Percentiles rank a stretch among this genome's conserved stretches.
phyloP scores from a whole-genome alignment of 2,113 vertebrate genomes.

The Prunella fulvescens region DNA sequence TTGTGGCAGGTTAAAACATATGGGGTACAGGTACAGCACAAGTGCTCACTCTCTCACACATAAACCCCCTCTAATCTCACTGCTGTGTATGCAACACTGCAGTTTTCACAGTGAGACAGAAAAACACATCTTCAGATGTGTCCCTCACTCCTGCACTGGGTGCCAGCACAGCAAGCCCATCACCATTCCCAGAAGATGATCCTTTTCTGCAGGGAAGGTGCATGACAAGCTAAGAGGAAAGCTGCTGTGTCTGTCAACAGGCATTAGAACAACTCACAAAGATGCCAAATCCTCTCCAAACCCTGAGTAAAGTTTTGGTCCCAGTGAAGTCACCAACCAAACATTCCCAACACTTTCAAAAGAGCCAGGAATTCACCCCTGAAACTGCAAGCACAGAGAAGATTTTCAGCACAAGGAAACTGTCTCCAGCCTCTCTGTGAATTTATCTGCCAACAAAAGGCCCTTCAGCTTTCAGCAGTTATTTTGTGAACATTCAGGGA shows the following conservation, averaged over 20 bases:
- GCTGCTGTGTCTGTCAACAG: background rate
- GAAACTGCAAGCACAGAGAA: background rate
- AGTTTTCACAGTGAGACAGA: background rate
- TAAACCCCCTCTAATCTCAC: background rate
- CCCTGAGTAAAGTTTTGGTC: background rate
- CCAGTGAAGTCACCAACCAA: background rate
- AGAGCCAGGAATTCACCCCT: background rate
- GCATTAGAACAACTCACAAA: background rate
- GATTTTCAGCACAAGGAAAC: slow-evolving; percentile 24
- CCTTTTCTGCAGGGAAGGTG: background rate
- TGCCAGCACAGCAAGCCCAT: background rate
- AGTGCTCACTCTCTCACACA: background rate
- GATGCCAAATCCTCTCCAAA: background rate
- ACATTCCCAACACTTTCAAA: background rate
- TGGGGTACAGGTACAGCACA: background rate
- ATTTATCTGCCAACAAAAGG: slow-evolving; percentile 43
- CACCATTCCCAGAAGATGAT: background rate
- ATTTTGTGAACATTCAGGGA: slow-evolving; percentile 49
- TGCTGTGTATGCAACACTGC: background rate
- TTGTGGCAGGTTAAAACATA: background rate
- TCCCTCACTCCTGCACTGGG: background rate
- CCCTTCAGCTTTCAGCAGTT: slow-evolving; percentile 43
- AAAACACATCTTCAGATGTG: background rate
- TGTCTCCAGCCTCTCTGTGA: background rate
- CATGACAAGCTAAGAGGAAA: background rate